Conservation (phyloP, 1,140 invertebrate genomes). For the Solenopsis invicta region DNA sequence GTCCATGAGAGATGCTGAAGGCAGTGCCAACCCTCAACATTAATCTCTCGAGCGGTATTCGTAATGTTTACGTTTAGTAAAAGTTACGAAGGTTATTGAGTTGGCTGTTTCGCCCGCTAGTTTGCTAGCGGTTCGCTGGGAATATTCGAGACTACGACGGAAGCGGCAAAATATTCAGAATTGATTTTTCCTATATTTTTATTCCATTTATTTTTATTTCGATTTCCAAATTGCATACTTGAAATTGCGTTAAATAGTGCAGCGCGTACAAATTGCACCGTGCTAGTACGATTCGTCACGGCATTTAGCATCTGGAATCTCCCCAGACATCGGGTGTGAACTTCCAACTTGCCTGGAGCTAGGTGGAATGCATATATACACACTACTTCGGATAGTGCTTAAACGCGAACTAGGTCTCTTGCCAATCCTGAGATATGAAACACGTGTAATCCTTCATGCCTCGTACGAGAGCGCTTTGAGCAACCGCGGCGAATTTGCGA, state of each 20-base stretch:
- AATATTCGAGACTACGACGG: not conserved
- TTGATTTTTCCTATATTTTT: not conserved
- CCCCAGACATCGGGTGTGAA: slow-evolving; percentile 41
- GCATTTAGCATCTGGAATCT: slow-evolving; percentile 30
- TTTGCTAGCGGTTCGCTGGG: not conserved
- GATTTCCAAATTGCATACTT: not conserved
- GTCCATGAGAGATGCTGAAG: not conserved
- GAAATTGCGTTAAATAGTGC: not conserved
- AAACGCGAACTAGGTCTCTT: slow-evolving; percentile 48
- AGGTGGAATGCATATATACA: not conserved
- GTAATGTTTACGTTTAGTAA: slow-evolving; percentile 57
- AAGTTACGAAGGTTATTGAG: slow-evolving; percentile 56
- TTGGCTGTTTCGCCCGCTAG: slow-evolving; percentile 2
- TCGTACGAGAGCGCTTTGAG: not conserved
- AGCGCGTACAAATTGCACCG: not conserved
- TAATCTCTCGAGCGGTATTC: slow-evolving; percentile 35
- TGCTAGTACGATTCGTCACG: not conserved
- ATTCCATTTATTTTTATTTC: not conserved
- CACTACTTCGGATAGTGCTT: slow-evolving; percentile 34
- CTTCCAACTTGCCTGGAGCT: slow-evolving; percentile 4
- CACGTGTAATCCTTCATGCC: slow-evolving; percentile 23
- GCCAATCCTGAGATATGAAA: slow-evolving; percentile 43
- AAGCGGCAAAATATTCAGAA: not conserved
- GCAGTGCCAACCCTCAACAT: slow-evolving; percentile 12
- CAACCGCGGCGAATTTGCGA: slow-evolving; percentile 9